phyloP scores from a whole-genome alignment of 1,140 invertebrate species.

The Brachionus calyciflorus region DNA sequence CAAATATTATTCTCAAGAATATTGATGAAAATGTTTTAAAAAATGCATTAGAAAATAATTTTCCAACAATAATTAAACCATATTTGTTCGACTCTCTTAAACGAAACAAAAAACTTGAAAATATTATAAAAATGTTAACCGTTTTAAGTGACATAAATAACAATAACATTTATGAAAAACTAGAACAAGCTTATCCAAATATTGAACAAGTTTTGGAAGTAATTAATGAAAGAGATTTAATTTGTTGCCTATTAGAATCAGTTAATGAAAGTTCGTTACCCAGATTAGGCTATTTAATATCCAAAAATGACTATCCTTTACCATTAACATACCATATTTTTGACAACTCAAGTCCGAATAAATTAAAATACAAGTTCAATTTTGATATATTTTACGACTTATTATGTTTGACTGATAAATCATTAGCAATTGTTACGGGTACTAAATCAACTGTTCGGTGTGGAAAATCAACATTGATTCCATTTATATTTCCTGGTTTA shows the following conservation, averaged over 20 bases:
- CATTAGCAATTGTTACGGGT: neutral
- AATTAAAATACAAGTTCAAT: neutral
- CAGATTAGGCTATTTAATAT: neutral
- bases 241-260: neutral
- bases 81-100: no score
- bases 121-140: no score
- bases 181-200: no score
- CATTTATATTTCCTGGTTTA: neutral
- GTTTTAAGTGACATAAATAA: no score
- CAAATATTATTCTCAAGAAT: no score
- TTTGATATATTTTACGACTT: constrained; percentile 7
- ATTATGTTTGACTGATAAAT: neutral
- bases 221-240: constrained; percentile 2
- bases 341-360: neutral
- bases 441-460: neutral
- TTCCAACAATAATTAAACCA: no score
- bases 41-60: no score
- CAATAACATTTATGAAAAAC: no score
- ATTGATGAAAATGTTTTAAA: no score
- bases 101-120: no score
- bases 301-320: constrained; percentile 13
- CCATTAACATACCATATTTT: neutral
- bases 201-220: no score
- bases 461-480: constrained; percentile 8
- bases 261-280: neutral